These are phyloP conservation scores for Lasioglossum villosulum DNA, from an alignment of 2,888 invertebrate species.

Conservation along the genomic window DNA sequence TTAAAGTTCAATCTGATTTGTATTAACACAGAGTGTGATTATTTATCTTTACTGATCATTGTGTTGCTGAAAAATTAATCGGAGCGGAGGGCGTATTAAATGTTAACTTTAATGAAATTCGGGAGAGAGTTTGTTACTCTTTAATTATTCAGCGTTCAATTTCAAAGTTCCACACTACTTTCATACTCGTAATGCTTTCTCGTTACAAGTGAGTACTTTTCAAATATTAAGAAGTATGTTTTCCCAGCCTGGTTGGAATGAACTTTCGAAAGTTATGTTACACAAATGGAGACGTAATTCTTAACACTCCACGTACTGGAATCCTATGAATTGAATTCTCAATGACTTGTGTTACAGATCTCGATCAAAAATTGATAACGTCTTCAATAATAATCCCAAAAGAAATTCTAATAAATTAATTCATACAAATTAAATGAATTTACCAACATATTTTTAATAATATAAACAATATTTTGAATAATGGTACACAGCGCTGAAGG, in stretches of 20 bases:
- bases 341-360: neutral
- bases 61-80: neutral
- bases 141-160: neutral
- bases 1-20: neutral
- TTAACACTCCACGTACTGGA: constrained; percentile 1
- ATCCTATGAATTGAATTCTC: neutral
- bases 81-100: neutral
- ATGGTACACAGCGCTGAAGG: no score
- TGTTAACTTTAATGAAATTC: neutral
- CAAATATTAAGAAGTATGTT: neutral
- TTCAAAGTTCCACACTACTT: neutral
- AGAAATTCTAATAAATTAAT: no score
- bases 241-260: neutral
- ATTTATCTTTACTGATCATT: neutral
- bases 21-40: no score
- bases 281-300: neutral
- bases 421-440: no score
- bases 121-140: neutral
- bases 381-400: neutral
- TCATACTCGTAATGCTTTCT: neutral
- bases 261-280: neutral
- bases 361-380: neutral
- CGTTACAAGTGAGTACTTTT: neutral
- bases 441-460: no score
- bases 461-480: no score